These are phyloP conservation scores for Acrobasis suavella DNA, from an alignment of 2,888 invertebrate genomes.

Conservation along the genomic window DNA sequence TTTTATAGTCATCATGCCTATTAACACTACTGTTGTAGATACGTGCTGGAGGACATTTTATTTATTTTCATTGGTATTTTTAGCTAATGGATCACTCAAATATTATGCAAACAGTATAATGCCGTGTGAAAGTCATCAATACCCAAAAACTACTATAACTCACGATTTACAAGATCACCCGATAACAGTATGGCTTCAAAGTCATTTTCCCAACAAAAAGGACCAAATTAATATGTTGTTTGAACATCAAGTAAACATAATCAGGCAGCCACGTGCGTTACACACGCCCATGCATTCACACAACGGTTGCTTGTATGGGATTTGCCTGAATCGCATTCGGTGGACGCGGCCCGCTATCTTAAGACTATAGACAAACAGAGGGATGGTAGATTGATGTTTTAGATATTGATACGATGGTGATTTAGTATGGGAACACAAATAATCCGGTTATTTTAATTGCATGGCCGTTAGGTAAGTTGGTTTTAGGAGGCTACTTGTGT, in stretches of 20 bases:
- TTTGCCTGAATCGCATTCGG: constrained; percentile 73
- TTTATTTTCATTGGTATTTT: no score
- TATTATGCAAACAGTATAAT: no score
- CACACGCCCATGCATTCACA: constrained; percentile 67
- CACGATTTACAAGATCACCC: constrained; percentile 27
- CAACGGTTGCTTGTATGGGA: constrained; percentile 61
- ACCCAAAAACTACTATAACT: constrained; percentile 22
- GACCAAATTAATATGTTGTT: constrained; percentile 81
- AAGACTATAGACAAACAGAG: constrained; percentile 76
- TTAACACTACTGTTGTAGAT: no score
- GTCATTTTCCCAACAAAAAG: constrained; percentile 73
- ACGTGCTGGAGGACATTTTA: no score
- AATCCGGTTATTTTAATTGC: constrained; percentile 47
- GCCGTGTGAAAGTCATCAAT: background rate
- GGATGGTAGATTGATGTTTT: constrained; percentile 65
- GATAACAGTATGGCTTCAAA: constrained; percentile 53
- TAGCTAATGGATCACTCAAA: no score
- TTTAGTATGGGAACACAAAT: constrained; percentile 74
- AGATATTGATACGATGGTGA: constrained; percentile 77
- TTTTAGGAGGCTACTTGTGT: constrained; percentile 12
- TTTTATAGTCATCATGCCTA: no score
- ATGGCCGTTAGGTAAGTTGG: constrained; percentile 3
- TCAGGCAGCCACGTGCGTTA: constrained; percentile 68
- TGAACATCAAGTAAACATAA: constrained; percentile 81
- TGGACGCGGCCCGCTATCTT: constrained; percentile 68